Conservation (phyloP, 2,888 invertebrate species). For the Patella ulyssiponensis region DNA sequence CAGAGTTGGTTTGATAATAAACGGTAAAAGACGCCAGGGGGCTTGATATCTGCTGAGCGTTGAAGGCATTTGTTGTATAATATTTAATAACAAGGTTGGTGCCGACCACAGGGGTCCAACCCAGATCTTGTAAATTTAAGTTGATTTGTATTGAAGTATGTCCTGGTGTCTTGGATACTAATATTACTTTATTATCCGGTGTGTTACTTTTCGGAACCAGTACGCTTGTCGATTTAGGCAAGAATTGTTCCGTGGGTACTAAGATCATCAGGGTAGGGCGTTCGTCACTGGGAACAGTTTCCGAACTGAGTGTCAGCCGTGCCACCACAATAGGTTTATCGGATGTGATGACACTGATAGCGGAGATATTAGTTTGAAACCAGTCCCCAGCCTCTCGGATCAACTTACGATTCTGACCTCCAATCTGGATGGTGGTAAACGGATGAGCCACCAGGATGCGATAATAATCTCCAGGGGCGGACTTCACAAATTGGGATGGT, state of each 20-base stretch:
- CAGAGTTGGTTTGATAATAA: neutral
- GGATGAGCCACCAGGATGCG: constrained; percentile 5
- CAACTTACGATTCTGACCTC: neutral
- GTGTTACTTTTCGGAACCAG: neutral
- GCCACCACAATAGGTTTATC: constrained; percentile 20
- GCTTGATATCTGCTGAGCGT: neutral
- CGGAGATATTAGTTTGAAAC: constrained; percentile 12
- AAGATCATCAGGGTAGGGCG: constrained; percentile 14
- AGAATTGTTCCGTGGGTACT: constrained; percentile 18
- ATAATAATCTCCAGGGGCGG: constrained; percentile 13
- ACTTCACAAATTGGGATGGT: neutral
- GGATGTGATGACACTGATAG: neutral
- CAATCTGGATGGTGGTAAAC: constrained; percentile 4
- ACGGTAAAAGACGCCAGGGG: neutral
- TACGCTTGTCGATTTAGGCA: neutral
- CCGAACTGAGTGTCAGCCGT: neutral
- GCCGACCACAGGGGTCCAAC: neutral
- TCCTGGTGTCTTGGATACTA: neutral
- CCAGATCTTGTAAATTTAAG: neutral
- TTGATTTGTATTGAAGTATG: neutral
- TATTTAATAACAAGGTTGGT: neutral
- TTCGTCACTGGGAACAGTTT: neutral
- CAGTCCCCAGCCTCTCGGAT: constrained; percentile 9
- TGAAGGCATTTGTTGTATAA: neutral
- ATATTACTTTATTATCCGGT: neutral